A percentile compares a stretch with the other conserved stretches of the same genome.
Evolutionary conservation across 1,140 invertebrate genomes (phyloP).

Genomic region (Trichonephila clavata): DNA sequence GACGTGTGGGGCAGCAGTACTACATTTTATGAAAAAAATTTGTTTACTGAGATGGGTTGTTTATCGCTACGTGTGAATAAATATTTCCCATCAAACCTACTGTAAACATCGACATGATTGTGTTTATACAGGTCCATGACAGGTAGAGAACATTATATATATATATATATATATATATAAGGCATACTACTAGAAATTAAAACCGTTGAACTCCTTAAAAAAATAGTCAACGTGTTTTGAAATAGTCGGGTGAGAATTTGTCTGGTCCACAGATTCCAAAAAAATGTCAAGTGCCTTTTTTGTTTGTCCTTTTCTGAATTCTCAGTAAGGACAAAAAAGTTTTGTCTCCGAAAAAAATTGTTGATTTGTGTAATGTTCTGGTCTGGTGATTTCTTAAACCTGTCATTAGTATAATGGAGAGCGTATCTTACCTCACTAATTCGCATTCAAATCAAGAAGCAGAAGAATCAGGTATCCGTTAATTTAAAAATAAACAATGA

Average conservation of each 20-base stretch:
- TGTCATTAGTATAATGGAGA: constrained; percentile 9
- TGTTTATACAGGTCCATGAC: not conserved
- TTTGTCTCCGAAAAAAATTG: not conserved
- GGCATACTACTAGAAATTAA: not conserved
- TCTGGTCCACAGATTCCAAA: not conserved
- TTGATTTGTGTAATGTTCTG: constrained; percentile 35
- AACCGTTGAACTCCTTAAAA: not conserved
- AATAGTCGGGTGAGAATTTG: not conserved
- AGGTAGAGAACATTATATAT: not conserved
- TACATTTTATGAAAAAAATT: not conserved
- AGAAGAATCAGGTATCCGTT: not conserved
- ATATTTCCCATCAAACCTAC: not conserved
- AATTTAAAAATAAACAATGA: not conserved
- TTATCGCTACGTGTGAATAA: not conserved
- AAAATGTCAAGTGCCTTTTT: not conserved
- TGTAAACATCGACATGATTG: not conserved
- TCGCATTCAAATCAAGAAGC: not conserved
- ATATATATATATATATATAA: no score
- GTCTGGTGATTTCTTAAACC: constrained; percentile 21
- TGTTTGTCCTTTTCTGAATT: not conserved
- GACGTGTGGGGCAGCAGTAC: not conserved
- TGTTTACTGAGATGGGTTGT: not conserved
- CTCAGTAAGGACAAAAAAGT: not conserved
- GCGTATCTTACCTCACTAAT: not conserved
- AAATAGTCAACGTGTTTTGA: not conserved